Percentiles rank a stretch among this genome's conserved stretches.
These are phyloP conservation scores for Galagoides demidoff DNA, from an alignment of 2,797 vertebrate species.

Conservation along the genomic window DNA sequence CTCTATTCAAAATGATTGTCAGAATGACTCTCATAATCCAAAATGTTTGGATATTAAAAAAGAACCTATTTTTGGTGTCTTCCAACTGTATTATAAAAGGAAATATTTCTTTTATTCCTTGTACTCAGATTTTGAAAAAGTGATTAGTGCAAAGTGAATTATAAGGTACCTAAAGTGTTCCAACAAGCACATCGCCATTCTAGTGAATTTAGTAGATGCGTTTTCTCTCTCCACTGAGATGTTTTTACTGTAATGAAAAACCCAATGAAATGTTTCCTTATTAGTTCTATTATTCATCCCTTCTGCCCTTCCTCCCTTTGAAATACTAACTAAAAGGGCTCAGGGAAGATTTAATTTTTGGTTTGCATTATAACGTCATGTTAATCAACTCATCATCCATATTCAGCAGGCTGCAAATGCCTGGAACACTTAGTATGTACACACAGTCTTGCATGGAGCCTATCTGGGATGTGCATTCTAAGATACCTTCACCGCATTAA, in stretches of 20 bases:
- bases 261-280: constrained; percentile 51
- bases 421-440: background rate
- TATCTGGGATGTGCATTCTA: background rate
- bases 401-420: background rate
- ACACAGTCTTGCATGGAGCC: background rate
- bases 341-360: background rate
- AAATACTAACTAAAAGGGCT: constrained; percentile 17
- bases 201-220: constrained; percentile 54
- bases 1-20: constrained; percentile 54
- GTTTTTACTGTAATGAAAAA: constrained; percentile 67
- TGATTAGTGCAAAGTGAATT: constrained; percentile 70
- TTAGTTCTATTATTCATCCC: constrained; percentile 33
- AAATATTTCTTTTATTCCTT: constrained; percentile 44
- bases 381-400: background rate
- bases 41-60: constrained; percentile 41
- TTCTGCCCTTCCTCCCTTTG: constrained; percentile 31
- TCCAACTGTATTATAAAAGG: constrained; percentile 54
- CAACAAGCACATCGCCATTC: constrained; percentile 59
- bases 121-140: constrained; percentile 43
- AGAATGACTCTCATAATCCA: constrained; percentile 57
- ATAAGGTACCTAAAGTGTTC: constrained; percentile 45
- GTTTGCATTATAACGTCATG: background rate
- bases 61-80: constrained; percentile 60
- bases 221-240: constrained; percentile 71
- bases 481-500: background rate